Evolutionary conservation across 2,888 invertebrate species (phyloP), one percentile per base, ranked within the genome.

Genomic region (Leptinotarsa rubiginosa): DNA sequence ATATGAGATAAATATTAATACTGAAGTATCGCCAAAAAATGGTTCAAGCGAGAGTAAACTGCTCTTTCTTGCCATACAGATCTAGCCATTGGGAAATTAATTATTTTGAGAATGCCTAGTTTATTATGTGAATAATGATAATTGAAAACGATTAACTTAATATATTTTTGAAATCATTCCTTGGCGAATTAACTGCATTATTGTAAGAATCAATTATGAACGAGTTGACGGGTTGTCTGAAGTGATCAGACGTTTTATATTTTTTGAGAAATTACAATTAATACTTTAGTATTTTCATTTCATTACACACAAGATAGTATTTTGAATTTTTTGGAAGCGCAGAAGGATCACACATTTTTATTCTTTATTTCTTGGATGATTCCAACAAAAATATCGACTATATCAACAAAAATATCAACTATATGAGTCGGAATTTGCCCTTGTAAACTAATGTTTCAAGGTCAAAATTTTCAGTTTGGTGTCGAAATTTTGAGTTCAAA

Each of bases 41-140:
- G 2, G 10, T 41, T 2, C 10, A 41, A 41, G n/a, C 4, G 4
- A 50, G 7, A 15, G n/a, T 16, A 56, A 20, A 3, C 22, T 22
- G 1, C 0, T 22, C 12, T 56, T 3, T 56, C 22, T 22, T 56
- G 12, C 20, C 54, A 7, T 22, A 20, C 1, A 3, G n/a, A 52
- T 18, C 3, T 10, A 3, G 2, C 12, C 56, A 56, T 22, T 16
- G 22, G 12, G 0, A 62, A 62, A 31, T 13, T 41, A 7, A 31
- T 62, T 62, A 62, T 41, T 62, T 62, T 41, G 31, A 16, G 12
- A 62, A 41, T 31, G 10, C n/a, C 62, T n/a, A 7, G 62, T 62
- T 22, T 25, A 62, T 62, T 31, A 62, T 62, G 25, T 62, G 13
- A 22, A 25, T 62, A 31, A 31, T 62, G 5, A 41, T 54, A 5